Percentiles rank a stretch among this genome's conserved stretches.
These are phyloP conservation scores for Polyploca ridens DNA, from an alignment of 2,888 invertebrate species.

Conservation along the genomic window DNA sequence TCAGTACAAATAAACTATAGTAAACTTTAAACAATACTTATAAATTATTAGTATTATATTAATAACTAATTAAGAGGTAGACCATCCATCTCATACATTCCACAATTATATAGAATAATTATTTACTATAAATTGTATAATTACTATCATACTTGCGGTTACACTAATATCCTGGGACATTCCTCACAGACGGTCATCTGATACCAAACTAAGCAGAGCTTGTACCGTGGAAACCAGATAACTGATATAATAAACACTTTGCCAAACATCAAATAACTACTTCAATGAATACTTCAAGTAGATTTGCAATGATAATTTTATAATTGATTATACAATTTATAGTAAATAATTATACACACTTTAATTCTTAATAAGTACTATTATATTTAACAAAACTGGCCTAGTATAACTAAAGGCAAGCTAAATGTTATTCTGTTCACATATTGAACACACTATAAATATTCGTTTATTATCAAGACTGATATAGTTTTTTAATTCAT, in stretches of 20 bases:
- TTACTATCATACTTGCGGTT: background rate
- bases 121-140: conserved; percentile 5
- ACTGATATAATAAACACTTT: too few relatives aligned
- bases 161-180: too few relatives aligned
- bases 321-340: background rate
- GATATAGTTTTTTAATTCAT: background rate
- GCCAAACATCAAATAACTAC: too few relatives aligned
- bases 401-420: background rate
- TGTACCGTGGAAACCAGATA: too few relatives aligned
- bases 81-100: conserved; percentile 17
- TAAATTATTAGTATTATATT: background rate
- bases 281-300: too few relatives aligned
- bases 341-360: background rate
- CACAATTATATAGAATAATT: background rate
- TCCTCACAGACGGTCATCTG: too few relatives aligned
- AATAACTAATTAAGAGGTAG: conserved; percentile 18
- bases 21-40: background rate
- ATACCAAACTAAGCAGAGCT: too few relatives aligned
- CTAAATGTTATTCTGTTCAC: background rate
- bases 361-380: background rate
- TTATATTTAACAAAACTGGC: conserved; percentile 2
- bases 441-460: background rate
- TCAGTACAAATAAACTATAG: background rate
- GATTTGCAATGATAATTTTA: background rate
- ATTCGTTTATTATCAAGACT: background rate